A percentile compares a stretch with the other conserved stretches of the same genome.
Conservation (phyloP, 2,888 invertebrate genomes). For the Hipparchia semele region DNA sequence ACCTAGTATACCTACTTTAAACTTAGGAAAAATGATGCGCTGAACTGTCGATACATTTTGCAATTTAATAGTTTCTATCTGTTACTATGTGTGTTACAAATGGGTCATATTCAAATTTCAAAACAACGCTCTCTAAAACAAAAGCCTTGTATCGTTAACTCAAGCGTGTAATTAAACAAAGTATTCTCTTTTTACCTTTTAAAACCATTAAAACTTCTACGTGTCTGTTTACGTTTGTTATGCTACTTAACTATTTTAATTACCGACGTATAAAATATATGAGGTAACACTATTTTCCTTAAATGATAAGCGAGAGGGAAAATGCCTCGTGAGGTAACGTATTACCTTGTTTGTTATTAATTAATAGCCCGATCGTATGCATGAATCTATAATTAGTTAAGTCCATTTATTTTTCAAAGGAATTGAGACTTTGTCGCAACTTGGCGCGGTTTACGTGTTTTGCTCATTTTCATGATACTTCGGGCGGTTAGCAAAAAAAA, state of each 20-base stretch:
- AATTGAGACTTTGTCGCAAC: constrained; percentile 2
- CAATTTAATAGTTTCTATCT: too few relatives aligned
- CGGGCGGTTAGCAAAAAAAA: constrained; percentile 71
- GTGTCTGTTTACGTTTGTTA: constrained; percentile 34
- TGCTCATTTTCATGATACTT: constrained; percentile 71
- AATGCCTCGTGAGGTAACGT: constrained; percentile 38
- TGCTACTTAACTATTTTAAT: constrained; percentile 39
- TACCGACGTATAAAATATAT: constrained; percentile 35
- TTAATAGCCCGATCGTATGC: constrained; percentile 32
- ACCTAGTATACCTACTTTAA: too few relatives aligned
- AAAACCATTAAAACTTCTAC: constrained; percentile 35
- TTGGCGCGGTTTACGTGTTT: constrained; percentile 41
- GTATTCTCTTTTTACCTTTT: constrained; percentile 37
- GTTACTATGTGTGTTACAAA: constrained; percentile 5
- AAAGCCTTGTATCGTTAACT: constrained; percentile 52
- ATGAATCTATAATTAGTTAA: constrained; percentile 16
- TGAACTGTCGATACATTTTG: too few relatives aligned
- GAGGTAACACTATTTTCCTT: constrained; percentile 54
- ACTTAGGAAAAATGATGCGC: too few relatives aligned
- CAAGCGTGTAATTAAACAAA: constrained; percentile 46
- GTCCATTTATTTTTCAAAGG: constrained; percentile 23
- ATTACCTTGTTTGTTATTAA: constrained; percentile 38
- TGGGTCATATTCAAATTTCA: constrained; percentile 35
- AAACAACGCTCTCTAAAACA: constrained; percentile 51
- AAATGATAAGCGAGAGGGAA: constrained; percentile 59